Conservation (phyloP, 2,113 vertebrate genomes). For the Bostrychus sinensis region DNA sequence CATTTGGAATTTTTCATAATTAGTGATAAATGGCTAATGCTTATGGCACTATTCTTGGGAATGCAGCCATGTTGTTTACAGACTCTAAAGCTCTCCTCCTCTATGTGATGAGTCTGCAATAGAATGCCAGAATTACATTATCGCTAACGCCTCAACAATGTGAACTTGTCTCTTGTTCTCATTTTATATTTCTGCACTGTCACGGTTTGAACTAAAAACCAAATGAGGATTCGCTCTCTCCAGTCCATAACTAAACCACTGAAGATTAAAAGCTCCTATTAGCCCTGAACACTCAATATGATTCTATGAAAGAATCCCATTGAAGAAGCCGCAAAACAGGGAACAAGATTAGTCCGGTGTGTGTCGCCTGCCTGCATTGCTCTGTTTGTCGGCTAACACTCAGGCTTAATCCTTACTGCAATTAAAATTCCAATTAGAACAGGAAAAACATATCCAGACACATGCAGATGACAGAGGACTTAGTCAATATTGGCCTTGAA, state of each 20-base stretch:
- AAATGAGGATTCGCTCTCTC: constrained; percentile 29
- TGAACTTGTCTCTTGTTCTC: constrained; percentile 9
- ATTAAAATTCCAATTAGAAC: constrained; percentile 77
- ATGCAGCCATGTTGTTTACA: background rate
- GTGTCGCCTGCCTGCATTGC: constrained; percentile 28
- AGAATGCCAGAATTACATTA: too few relatives aligned
- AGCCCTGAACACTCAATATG: constrained; percentile 43
- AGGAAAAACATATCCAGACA: constrained; percentile 53
- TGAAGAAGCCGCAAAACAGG: constrained; percentile 50
- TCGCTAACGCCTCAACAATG: too few relatives aligned
- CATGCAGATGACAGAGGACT: constrained; percentile 36
- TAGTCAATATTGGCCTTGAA: constrained; percentile 55
- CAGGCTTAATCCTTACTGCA: constrained; percentile 66
- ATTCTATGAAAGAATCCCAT: constrained; percentile 37
- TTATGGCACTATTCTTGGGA: background rate
- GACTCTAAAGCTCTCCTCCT: too few relatives aligned
- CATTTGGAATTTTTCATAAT: too few relatives aligned
- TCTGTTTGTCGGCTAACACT: constrained; percentile 61
- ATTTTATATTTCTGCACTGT: background rate
- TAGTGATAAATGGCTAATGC: background rate
- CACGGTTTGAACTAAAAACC: constrained; percentile 7
- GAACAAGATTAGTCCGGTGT: constrained; percentile 54
- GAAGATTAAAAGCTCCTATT: constrained; percentile 47
- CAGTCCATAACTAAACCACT: constrained; percentile 16
- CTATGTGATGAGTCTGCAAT: too few relatives aligned